Evolutionary conservation across 1,140 invertebrate genomes (phyloP), one percentile per base, ranked within the genome.

Genomic region (Oncopodura yosiiana): DNA sequence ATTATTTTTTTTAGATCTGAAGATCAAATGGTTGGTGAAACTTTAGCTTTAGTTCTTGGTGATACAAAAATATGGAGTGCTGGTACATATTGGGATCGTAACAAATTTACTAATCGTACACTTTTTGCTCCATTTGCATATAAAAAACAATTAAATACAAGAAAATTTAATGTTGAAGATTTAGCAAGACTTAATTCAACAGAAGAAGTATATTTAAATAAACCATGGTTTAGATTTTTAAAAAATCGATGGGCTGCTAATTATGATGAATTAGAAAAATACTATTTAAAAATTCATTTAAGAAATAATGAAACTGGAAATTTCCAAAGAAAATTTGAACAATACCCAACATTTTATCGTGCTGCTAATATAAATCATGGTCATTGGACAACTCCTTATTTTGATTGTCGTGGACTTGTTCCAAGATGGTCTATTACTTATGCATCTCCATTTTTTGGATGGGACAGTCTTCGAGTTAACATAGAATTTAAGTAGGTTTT

Each of bases 381-480:
- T 8, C 82, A 87, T 68, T 98, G 94, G 94, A 84, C 87, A 37
- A 74, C 81, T 63, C 94, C 94, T 3, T 90, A 90, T 67, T 97
- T 86, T 69, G 92, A 96, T 74, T 98, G 94, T 74, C 76, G 86
- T 65, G 91, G 89, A 34, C 66, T 87, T 73, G 75, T 87, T 39
- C 86, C 90, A 65, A 89, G 90, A 74, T 98, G 94, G 94, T 78
- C 95, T 60, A 80, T 97, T 58, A 92, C 88, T 34, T 98, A 96
- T 76, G 84, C 87, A 45, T 83, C 83, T 48, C 94, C 94, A 48
- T 97, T 98, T 79, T 99, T 99, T 71, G 94, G 94, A 49, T 91
- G 86, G 83, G 92, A 96, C 69, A 86, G 82, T 69, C 77, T 97
- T 42, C 88, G 86, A 77, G 81, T 80, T 23, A 87, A 86, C 72